Conservation (phyloP, 2,113 vertebrate genomes). For the Macrotus californicus region DNA sequence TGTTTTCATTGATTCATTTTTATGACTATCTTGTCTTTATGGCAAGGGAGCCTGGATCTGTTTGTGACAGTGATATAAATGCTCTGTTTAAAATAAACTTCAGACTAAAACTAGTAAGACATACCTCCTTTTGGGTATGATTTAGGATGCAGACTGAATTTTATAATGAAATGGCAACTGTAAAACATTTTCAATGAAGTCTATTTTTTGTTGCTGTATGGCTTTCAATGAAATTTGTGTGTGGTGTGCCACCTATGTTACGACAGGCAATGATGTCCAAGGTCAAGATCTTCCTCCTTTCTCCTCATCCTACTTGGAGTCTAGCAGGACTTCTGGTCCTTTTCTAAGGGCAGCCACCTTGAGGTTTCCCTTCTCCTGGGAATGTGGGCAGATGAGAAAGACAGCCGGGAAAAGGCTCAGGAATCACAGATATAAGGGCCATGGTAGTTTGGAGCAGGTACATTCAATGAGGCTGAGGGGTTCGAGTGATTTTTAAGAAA, state of each 20-base stretch:
- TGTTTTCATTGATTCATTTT: not conserved
- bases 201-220: not conserved
- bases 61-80: not conserved
- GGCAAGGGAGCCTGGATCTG: not conserved
- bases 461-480: not conserved
- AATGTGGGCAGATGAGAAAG: not conserved
- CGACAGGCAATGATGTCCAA: rapidly evolving
- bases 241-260: not conserved
- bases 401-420: not conserved
- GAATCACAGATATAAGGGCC: not conserved
- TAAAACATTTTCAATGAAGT: not conserved
- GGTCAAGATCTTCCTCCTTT: not conserved
- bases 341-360: not conserved
- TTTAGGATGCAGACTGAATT: not conserved
- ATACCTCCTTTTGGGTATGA: not conserved
- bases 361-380: not conserved
- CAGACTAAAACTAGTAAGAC: not conserved
- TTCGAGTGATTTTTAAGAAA: not conserved
- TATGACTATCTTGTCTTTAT: not conserved
- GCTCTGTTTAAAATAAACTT: not conserved
- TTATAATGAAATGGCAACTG: not conserved
- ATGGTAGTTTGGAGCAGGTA: not conserved
- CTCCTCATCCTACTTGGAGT: no score
- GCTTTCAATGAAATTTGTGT: not conserved
- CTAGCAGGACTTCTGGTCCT: not conserved